Evolutionary conservation across 2,113 vertebrate genomes (phyloP).

Genomic region (Sciurus niger): DNA sequence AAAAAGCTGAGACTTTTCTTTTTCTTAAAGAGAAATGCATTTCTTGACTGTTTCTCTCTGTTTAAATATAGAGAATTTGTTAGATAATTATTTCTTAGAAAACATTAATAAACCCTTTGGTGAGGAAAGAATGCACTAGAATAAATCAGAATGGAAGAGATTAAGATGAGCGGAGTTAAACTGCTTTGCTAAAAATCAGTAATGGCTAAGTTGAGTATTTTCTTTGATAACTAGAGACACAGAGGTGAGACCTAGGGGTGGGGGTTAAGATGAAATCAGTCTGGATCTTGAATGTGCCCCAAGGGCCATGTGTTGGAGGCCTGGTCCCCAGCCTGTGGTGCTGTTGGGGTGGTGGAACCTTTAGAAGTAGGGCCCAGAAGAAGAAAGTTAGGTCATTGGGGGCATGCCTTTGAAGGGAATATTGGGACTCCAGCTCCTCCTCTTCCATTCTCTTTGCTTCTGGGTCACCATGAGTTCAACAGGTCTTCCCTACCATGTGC

Average conservation of each 20-base stretch:
- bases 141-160: background rate
- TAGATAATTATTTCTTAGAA: conserved; percentile 25
- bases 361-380: background rate
- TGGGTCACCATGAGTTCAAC: background rate
- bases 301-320: background rate
- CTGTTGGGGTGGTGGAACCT: background rate
- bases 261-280: background rate
- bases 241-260: background rate
- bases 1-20: background rate
- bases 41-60: conserved; percentile 23
- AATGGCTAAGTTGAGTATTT: background rate
- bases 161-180: conserved; percentile 36
- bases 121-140: background rate
- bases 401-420: background rate
- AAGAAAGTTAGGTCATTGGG: background rate
- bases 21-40: conserved; percentile 15
- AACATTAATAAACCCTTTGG: background rate
- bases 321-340: background rate
- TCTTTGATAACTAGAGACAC: background rate
- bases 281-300: background rate
- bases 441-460: background rate
- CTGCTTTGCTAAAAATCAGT: background rate
- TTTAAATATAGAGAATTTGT: conserved; percentile 10
- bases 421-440: background rate
- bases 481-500: background rate